phyloP scores from a whole-genome alignment of 53 echinoderm and acorn worm genomes.

The Arbacia lixula region DNA sequence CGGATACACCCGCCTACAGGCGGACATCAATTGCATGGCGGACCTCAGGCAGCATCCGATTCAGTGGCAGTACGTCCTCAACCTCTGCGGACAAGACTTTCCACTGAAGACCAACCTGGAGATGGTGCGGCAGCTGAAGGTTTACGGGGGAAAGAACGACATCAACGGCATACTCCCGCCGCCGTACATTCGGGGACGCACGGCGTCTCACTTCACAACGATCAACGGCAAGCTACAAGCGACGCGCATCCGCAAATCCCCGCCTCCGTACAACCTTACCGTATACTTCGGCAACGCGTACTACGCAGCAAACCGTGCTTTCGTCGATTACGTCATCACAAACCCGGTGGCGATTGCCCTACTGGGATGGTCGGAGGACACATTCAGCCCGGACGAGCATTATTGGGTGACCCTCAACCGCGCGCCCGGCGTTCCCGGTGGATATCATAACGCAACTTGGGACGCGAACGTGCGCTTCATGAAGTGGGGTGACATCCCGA shows the following conservation, averaged over 20 bases:
- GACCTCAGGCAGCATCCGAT: constrained; percentile 62
- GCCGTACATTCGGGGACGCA: constrained; percentile 62
- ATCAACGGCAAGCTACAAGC: constrained; percentile 58
- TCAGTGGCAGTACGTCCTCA: constrained; percentile 82
- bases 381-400: constrained; percentile 91
- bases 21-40: constrained; percentile 95
- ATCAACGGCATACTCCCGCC: constrained; percentile 75
- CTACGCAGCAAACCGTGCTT: constrained; percentile 75
- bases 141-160: constrained; percentile 82
- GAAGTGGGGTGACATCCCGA: constrained; percentile 79
- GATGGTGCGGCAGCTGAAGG: constrained; percentile 80
- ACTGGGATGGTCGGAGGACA: constrained; percentile 85
- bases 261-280: constrained; percentile 80
- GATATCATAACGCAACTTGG: constrained; percentile 76
- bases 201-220: constrained; percentile 57
- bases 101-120: constrained; percentile 96
- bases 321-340: constrained; percentile 79
- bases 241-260: constrained; percentile 63
- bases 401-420: constrained; percentile 92
- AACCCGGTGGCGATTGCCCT: constrained; percentile 75
- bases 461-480: constrained; percentile 78
- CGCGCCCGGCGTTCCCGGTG: constrained; percentile 76
- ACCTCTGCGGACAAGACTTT: constrained; percentile 93
- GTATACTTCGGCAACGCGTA: constrained; percentile 93
- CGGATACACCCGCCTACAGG: constrained; percentile 84